Evolutionary conservation across 2,797 vertebrate species (phyloP), one percentile per base, ranked within the genome.

Genomic region (Nothura maculosa): DNA sequence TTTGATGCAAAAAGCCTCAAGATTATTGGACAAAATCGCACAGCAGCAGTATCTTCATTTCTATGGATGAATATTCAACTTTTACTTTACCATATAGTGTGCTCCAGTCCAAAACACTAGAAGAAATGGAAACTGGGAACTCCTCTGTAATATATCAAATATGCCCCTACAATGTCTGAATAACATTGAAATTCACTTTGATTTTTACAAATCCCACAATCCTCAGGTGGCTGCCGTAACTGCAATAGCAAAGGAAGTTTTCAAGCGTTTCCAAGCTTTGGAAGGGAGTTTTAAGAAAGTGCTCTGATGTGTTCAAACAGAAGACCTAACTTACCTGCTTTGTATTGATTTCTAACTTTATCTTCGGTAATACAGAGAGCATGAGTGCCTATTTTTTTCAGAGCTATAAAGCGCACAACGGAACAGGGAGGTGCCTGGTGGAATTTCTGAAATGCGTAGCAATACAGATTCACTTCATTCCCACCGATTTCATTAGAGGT

Each of bases 21-120:
- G 70, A 81, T 84, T 62, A 88, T 17, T 77, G 90, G 74, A 88
- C 72, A 73, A 88, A 94, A 70, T 66, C 73, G 87, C 57, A 50
- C 5, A 74, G 67, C 1, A 0, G 74, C 34, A 69, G 24, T 78
- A 85, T 83, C 89, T 95, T 69, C 38, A 58, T 89, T 91, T 96
- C 89, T 83, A 96, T 55, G 68, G 89, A 87, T 73, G 76, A 93
- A 87, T 81, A 86, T 43, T 73, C 55, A 43, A 76, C 28, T 77
- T 48, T 63, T 82, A 6, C 62, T 58, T 79, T 55, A 69, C 73
- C 79, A 80, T 1, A 0, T 66, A 69, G 62, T 78, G 42, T 27
- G 45, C 79, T 67, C 62, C 69, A 89, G 66, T n/a, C 83, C 73
- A 66, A 81, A 81, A 32, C 85, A 87, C 13, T 38, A 79, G 63